A percentile compares a stretch with the other conserved stretches of the same genome.
Conservation (phyloP, 2,888 invertebrate species). For the Metellina segmentata region DNA sequence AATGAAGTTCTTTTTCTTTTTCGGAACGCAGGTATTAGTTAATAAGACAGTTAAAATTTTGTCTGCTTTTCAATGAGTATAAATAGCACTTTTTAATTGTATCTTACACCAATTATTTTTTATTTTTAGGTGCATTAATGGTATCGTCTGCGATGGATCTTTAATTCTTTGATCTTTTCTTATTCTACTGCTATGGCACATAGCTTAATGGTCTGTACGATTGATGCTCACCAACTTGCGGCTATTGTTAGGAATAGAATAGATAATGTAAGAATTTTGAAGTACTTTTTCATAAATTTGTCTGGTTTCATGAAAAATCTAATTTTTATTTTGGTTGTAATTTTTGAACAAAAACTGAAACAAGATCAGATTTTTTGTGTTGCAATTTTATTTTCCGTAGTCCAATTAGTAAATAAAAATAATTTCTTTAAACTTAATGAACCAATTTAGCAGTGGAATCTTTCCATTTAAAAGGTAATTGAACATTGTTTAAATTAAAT, state of each 20-base stretch:
- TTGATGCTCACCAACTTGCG: constrained; percentile 78
- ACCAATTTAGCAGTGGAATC: neutral
- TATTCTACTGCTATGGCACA: constrained; percentile 70
- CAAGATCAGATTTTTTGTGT: too few relatives aligned
- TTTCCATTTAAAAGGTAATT: neutral
- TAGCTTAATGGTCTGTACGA: constrained; percentile 73
- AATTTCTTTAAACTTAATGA: too few relatives aligned
- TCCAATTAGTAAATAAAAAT: too few relatives aligned
- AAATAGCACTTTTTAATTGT: neutral
- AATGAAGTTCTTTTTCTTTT: neutral
- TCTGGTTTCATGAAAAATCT: too few relatives aligned
- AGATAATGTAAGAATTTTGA: constrained; percentile 77
- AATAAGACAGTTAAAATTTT: too few relatives aligned
- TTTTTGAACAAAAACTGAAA: too few relatives aligned
- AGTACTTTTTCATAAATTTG: too few relatives aligned
- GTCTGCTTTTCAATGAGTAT: too few relatives aligned
- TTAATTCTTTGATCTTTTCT: neutral
- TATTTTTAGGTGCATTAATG: constrained; percentile 35
- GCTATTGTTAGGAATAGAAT: constrained; percentile 78
- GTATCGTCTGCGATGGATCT: constrained; percentile 38
- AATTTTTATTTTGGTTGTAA: too few relatives aligned
- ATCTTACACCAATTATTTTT: neutral
- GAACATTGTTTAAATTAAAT: neutral
- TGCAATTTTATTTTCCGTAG: too few relatives aligned
- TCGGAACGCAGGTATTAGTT: neutral